phyloP scores from a whole-genome alignment of 2,888 invertebrate species.

The Trichogramma dendrolimi region DNA sequence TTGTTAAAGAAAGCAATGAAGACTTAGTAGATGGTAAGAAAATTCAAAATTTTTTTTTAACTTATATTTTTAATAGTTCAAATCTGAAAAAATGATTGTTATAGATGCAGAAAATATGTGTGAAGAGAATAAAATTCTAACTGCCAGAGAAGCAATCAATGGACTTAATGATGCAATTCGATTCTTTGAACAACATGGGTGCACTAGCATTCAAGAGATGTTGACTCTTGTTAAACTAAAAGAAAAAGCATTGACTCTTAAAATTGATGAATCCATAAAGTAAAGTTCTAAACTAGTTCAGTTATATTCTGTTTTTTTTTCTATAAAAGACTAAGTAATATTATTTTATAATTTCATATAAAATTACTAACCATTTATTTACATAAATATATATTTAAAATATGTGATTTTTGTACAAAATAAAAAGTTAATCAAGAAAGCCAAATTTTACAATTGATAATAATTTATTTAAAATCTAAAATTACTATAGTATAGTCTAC shows the following conservation, averaged over 20 bases:
- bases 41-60: background rate
- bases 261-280: constrained; percentile 10
- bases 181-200: constrained; percentile 23
- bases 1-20: constrained; percentile 15
- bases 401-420: no score
- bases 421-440: no score
- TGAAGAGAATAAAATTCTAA: constrained; percentile 20
- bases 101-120: constrained; percentile 19
- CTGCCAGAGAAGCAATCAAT: constrained; percentile 17
- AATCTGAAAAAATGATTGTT: constrained; percentile 1
- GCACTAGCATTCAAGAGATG: constrained; percentile 18
- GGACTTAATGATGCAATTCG: constrained; percentile 20
- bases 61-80: background rate
- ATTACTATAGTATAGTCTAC: no score
- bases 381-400: no score
- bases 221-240: constrained; percentile 21
- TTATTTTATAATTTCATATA: no score
- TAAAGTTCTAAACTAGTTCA: no score
- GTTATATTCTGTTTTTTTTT: no score
- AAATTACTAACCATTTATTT: no score
- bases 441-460: no score
- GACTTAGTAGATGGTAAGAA: constrained; percentile 17
- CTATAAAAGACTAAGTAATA: no score
- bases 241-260: constrained; percentile 22
- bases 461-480: no score